phyloP scores from a whole-genome alignment of 2,113 vertebrate genomes.

The Ibidorhyncha struthersii region DNA sequence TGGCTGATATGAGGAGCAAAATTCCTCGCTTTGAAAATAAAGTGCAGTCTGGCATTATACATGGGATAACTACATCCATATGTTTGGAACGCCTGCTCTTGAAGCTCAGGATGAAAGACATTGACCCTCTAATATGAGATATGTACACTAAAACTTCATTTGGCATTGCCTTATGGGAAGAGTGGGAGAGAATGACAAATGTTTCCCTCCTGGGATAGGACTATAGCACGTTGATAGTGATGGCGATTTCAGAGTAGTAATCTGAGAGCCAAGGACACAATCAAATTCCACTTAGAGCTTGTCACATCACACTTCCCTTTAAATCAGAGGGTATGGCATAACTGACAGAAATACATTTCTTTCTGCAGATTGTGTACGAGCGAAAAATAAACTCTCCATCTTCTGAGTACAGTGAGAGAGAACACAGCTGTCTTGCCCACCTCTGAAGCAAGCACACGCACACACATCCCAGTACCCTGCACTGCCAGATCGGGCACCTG shows the following conservation, averaged over 20 bases:
- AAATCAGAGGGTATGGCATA: not conserved
- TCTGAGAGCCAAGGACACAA: accelerated
- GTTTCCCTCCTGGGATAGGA: not conserved
- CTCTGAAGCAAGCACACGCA: accelerated
- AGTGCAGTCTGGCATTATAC: not conserved
- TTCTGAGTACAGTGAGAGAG: accelerated
- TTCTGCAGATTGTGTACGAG: not conserved
- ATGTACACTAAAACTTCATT: not conserved
- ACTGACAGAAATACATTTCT: accelerated
- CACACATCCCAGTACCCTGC: accelerated
- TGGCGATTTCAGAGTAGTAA: not conserved
- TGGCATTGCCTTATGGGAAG: not conserved
- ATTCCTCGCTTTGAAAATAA: not conserved
- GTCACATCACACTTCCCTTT: not conserved
- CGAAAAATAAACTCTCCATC: not conserved
- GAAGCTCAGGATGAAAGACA: not conserved
- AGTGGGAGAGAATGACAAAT: accelerated
- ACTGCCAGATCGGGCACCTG: accelerated
- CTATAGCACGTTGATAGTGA: accelerated
- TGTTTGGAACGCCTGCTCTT: not conserved
- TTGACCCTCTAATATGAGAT: not conserved
- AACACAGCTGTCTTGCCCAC: accelerated
- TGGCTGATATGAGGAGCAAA: not conserved
- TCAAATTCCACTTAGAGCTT: accelerated
- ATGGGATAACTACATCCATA: not conserved